These are phyloP conservation scores for Andrena praecox DNA, from an alignment of 2,888 invertebrate genomes.

Conservation along the genomic window DNA sequence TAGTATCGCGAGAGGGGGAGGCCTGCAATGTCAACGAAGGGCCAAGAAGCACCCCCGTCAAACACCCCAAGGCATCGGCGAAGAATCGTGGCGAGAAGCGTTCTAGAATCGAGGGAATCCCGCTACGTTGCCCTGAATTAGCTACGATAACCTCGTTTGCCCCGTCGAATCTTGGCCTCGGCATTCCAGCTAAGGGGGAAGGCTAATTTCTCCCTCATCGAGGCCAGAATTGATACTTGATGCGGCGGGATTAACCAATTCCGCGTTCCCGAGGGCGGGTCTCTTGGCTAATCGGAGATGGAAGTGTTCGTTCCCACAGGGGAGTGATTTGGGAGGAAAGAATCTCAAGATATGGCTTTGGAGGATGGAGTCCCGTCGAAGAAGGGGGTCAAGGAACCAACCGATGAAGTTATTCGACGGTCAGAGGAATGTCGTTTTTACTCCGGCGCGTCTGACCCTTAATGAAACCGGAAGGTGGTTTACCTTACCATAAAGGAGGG, in stretches of 20 bases:
- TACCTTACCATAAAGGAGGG: slow-evolving; percentile 65
- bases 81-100: slow-evolving; percentile 48
- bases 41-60: slow-evolving; percentile 11
- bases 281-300: slow-evolving; percentile 1
- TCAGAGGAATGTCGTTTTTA: slow-evolving; percentile 34
- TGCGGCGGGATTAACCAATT: slow-evolving; percentile 44
- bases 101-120: slow-evolving; percentile 23
- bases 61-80: slow-evolving; percentile 21
- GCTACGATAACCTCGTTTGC: slow-evolving; percentile 66
- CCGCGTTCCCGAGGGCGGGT: not conserved
- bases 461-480: slow-evolving; percentile 59
- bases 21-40: slow-evolving; percentile 63
- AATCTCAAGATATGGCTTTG: not conserved
- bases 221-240: slow-evolving; percentile 51
- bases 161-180: slow-evolving; percentile 40
- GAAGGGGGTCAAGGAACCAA: not conserved
- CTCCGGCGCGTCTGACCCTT: slow-evolving; percentile 30
- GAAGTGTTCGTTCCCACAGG: slow-evolving; percentile 7
- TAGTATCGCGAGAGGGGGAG: slow-evolving; percentile 10
- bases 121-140: slow-evolving; percentile 34
- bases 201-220: slow-evolving; percentile 46
- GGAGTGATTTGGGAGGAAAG: not conserved
- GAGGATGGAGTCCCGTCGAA: not conserved
- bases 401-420: slow-evolving; percentile 46
- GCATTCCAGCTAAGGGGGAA: slow-evolving; percentile 23